Evolutionary conservation across 2,888 invertebrate genomes (phyloP).

Genomic region (Eupithecia subfuscata): DNA sequence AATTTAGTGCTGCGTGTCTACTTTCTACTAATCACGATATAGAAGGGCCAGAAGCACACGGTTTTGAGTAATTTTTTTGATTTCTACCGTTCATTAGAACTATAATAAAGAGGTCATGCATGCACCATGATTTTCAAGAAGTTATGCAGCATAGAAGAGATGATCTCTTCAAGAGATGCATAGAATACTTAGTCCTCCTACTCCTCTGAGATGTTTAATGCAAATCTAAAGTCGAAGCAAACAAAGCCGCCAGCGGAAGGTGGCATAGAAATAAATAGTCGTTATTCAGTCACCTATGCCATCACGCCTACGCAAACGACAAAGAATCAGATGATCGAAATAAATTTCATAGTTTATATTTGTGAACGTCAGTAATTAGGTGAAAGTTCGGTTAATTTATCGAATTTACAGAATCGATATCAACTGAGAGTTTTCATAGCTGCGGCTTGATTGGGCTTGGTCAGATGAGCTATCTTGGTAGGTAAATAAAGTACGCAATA

Average conservation of each 20-base stretch:
- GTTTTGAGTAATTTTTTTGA: background rate
- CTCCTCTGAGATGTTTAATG: background rate
- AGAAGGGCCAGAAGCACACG: background rate
- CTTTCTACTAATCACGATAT: background rate
- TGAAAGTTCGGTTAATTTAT: constrained; percentile 52
- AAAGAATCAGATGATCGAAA: constrained; percentile 28
- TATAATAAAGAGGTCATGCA: background rate
- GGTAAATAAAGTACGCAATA: background rate
- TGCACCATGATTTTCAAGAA: background rate
- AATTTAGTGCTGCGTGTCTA: background rate
- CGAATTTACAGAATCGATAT: constrained; percentile 42
- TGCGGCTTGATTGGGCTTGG: background rate
- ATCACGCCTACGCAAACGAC: constrained; percentile 25
- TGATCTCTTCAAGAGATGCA: too few relatives aligned
- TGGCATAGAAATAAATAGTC: constrained; percentile 14
- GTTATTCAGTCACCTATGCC: constrained; percentile 18
- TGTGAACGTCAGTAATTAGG: constrained; percentile 51
- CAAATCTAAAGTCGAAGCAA: background rate
- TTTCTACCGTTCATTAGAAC: background rate
- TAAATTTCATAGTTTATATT: constrained; percentile 43
- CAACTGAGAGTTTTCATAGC: background rate
- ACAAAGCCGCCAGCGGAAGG: background rate
- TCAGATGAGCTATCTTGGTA: background rate
- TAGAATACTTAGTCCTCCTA: background rate
- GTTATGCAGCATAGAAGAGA: too few relatives aligned